A percentile compares a stretch with the other conserved stretches of the same genome.
phyloP scores from a whole-genome alignment of 2,888 invertebrate genomes.

The Teinopalpus imperialis region DNA sequence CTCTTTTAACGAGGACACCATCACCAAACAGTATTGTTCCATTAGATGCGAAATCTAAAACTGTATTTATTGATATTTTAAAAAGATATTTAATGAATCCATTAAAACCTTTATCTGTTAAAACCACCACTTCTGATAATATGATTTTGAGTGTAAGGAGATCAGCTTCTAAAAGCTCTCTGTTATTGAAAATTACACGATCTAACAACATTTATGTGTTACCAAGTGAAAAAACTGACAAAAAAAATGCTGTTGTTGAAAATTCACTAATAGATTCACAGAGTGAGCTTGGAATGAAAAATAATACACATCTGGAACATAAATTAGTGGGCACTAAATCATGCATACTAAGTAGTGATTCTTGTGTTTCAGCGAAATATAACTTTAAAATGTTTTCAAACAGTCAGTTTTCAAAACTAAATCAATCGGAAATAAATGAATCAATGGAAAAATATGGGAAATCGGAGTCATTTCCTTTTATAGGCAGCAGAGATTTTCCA shows the following conservation, averaged over 20 bases:
- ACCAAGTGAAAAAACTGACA: conserved; percentile 40
- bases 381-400: neutral
- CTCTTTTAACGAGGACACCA: conserved; percentile 25
- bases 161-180: neutral
- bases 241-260: conserved; percentile 31
- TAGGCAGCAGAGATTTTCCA: conserved; percentile 2
- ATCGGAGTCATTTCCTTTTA: neutral
- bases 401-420: neutral
- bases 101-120: conserved; percentile 1
- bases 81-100: conserved; percentile 40
- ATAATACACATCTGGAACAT: neutral
- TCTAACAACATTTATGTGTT: conserved; percentile 54
- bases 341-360: neutral
- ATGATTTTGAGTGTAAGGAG: conserved; percentile 9
- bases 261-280: conserved; percentile 10
- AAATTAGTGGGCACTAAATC: neutral
- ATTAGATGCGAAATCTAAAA: conserved; percentile 51
- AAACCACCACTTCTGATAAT: conserved; percentile 8
- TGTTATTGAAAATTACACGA: conserved; percentile 49
- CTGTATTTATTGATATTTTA: conserved; percentile 46
- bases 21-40: conserved; percentile 48
- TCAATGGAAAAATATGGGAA: neutral
- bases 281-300: neutral
- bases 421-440: conserved; percentile 1
- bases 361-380: conserved; percentile 4